These are phyloP conservation scores for Danionella dracula DNA, from an alignment of 2,797 vertebrate genomes.

Conservation along the genomic window DNA sequence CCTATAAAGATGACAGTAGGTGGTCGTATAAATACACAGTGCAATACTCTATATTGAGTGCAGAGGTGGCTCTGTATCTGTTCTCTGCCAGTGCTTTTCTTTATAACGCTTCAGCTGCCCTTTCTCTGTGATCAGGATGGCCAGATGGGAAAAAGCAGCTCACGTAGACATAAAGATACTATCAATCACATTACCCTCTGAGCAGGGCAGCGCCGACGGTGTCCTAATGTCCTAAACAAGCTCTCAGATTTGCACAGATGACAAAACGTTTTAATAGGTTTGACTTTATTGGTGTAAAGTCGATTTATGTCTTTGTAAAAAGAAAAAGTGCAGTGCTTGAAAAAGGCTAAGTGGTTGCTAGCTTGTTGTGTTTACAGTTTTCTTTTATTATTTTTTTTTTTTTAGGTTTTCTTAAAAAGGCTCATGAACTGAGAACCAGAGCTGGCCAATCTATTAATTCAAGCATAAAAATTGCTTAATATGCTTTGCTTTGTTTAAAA, in stretches of 20 bases:
- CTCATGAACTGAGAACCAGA: no score
- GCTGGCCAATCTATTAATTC: no score
- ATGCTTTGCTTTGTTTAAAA: no score
- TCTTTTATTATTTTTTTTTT: no score
- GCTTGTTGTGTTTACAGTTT: no score
- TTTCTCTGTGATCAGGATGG: constrained; percentile 13
- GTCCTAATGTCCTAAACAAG: constrained; percentile 9
- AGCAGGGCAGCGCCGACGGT: background rate
- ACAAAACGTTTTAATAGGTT: background rate
- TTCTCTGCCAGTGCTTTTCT: constrained; percentile 13
- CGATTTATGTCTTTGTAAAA: background rate
- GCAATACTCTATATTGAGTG: constrained; percentile 5
- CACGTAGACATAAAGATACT: constrained; percentile 20
- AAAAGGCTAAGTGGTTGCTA: background rate
- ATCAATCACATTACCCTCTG: constrained; percentile 33
- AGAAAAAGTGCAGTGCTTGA: background rate
- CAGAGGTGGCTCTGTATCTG: background rate
- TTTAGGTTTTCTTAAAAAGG: no score
- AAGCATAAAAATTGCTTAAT: no score
- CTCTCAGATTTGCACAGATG: background rate
- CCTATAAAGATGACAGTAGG: constrained; percentile 61
- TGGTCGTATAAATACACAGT: constrained; percentile 2
- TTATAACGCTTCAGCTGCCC: constrained; percentile 9
- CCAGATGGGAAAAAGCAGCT: constrained; percentile 13
- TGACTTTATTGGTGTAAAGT: background rate